Evolutionary conservation across 2,797 vertebrate genomes (phyloP), one percentile per base, ranked within the genome.

Genomic region (Brotula barbata): DNA sequence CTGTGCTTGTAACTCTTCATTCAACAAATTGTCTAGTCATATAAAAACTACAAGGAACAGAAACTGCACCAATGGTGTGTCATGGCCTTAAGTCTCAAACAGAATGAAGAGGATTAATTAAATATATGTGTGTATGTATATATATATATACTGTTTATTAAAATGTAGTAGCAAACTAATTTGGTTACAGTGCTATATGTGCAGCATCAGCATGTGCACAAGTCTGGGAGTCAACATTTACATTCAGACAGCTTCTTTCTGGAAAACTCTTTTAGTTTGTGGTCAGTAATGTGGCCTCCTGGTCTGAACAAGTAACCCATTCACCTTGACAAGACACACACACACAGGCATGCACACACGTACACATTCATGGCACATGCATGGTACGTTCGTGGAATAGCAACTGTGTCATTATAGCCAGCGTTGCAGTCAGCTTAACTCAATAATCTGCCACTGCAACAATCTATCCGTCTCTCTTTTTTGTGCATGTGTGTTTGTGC

Each of bases 271-370:
- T 57, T 50, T 0, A 14, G 46, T 65, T 58, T 34, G 43, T 49
- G 50, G 51, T 55, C 57, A n/a, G n/a, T 37, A 36, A 53, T 52
- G 13, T 1, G 17, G 39, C 42, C 25, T n/a, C 22, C 10, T 45
- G 49, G 55, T 47, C 40, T 20, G 63, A 87, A 90, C 83, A 89
- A 78, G 73, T 55, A 25, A 43, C 43, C 63, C 73, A 83, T 88
- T 89, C 82, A 88, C 61, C 31, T 21, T 53, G 23, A 55, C n/a
- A 19, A 49, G 45, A 34, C 47, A 54, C 46, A 61, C 60, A 57
- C 47, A 49, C 48, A 57, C 14, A 43, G 28, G 59, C 56, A 56
- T 42, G 56, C 50, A 52, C 64, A 43, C 42, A 25, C 61, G 44
- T 57, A 68, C 60, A 71, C 58, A 41, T 60, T 65, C 55, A 52